Percentiles rank a stretch among this genome's conserved stretches.
phyloP scores from a whole-genome alignment of 1,140 invertebrate genomes.

The Aradophagus sp. region DNA sequence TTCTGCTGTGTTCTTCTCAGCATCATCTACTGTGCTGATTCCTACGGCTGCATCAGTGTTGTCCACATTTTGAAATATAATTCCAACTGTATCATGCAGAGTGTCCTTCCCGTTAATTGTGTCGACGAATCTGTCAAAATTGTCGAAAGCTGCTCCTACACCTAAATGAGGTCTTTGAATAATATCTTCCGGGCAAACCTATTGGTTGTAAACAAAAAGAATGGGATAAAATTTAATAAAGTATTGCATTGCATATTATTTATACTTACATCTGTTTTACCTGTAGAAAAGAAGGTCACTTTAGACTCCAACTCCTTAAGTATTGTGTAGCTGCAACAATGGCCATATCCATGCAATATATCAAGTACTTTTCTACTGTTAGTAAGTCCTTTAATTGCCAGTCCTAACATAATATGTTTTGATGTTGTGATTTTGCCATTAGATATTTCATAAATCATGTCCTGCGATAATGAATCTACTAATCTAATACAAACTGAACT shows the following conservation, averaged over 20 bases:
- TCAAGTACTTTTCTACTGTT: constrained; percentile 59
- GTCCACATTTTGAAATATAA: constrained; percentile 52
- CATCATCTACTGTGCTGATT: not conserved
- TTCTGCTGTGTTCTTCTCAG: not conserved
- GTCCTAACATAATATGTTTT: too few relatives aligned
- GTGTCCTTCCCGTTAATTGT: constrained; percentile 60
- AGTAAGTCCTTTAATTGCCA: too few relatives aligned
- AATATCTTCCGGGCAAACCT: constrained; percentile 60
- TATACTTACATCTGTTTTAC: constrained; percentile 13
- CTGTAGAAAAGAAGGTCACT: constrained; percentile 32
- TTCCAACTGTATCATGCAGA: constrained; percentile 66
- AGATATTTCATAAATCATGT: too few relatives aligned
- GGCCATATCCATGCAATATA: constrained; percentile 55
- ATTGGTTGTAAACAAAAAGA: too few relatives aligned
- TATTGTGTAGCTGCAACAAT: constrained; percentile 54
- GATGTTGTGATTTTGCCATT: too few relatives aligned
- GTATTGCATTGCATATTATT: too few relatives aligned
- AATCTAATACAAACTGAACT: too few relatives aligned
- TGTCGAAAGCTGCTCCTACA: constrained; percentile 64
- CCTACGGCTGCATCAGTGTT: not conserved
- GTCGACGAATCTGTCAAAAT: constrained; percentile 66
- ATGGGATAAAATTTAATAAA: too few relatives aligned
- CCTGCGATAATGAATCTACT: too few relatives aligned
- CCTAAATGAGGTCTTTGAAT: constrained; percentile 31
- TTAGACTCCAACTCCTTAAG: constrained; percentile 60